phyloP scores from a whole-genome alignment of 2,888 invertebrate species.

The Lithodes maja region DNA sequence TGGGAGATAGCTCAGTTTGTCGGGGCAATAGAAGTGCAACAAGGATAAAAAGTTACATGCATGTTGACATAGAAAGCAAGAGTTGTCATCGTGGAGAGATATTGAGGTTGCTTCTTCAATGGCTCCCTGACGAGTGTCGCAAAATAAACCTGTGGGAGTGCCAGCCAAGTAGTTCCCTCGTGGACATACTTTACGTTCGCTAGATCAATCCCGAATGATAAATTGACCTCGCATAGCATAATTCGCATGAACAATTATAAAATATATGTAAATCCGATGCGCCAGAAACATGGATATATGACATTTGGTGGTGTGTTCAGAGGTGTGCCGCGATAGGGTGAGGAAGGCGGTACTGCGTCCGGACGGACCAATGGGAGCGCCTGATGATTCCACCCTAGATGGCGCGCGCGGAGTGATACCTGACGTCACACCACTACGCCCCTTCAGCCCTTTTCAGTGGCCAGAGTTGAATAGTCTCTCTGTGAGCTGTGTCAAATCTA shows the following conservation, averaged over 20 bases:
- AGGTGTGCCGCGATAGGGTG: conserved; percentile 27
- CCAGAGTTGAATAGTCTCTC: conserved; percentile 40
- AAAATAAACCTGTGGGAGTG: conserved; percentile 48
- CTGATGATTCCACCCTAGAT: neutral
- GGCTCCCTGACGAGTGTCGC: conserved; percentile 45
- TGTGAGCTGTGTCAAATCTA: conserved; percentile 44
- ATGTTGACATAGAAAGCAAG: neutral
- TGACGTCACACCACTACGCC: conserved; percentile 63
- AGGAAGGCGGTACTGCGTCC: neutral
- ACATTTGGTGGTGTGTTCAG: conserved; percentile 21
- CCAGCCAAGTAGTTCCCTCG: conserved; percentile 53
- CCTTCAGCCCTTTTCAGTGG: conserved; percentile 47
- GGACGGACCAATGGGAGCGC: neutral
- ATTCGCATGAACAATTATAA: neutral
- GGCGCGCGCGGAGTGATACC: conserved; percentile 39
- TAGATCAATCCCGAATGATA: neutral
- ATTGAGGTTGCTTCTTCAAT: conserved; percentile 34
- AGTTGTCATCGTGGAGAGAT: conserved; percentile 21
- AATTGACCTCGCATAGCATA: neutral
- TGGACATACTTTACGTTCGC: neutral
- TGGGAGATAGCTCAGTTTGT: neutral
- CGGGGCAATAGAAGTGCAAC: neutral
- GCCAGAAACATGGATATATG: conserved; percentile 28
- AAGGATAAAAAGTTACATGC: neutral
- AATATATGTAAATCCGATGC: neutral